phyloP scores from a whole-genome alignment of 2,797 vertebrate genomes.

The Syngnathus acus region DNA sequence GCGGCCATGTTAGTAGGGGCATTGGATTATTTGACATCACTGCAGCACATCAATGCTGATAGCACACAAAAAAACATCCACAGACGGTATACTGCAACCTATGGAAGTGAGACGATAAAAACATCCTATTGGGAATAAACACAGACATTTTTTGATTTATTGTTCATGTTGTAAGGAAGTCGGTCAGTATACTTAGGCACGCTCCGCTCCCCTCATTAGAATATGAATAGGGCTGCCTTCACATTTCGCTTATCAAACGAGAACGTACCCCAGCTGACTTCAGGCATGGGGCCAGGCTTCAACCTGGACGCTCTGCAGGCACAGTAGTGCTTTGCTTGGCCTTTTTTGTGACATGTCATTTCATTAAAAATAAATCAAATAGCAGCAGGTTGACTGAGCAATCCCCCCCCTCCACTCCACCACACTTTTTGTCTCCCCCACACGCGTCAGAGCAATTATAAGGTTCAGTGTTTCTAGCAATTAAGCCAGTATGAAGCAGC shows the following conservation, averaged over 20 bases:
- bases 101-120: no score
- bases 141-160: not conserved
- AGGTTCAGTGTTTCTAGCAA: slow-evolving; percentile 1
- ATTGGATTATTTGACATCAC: no score
- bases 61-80: not conserved
- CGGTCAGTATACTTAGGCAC: not conserved
- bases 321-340: not conserved
- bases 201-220: not conserved
- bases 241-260: no score
- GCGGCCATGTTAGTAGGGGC: no score
- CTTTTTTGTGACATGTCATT: not conserved
- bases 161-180: not conserved
- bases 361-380: not conserved
- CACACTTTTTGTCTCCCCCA: slow-evolving; percentile 29
- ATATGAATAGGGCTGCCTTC: not conserved
- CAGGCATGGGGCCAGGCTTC: not conserved
- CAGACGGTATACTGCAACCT: no score
- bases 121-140: not conserved
- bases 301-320: not conserved
- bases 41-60: not conserved
- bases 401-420: no score
- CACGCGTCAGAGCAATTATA: slow-evolving; percentile 66
- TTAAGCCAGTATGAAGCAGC: not conserved
- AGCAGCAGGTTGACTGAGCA: not conserved
- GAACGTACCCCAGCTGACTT: not conserved